A percentile compares a stretch with the other conserved stretches of the same genome.
These are phyloP conservation scores for Eutrigla gurnardus DNA, from an alignment of 2,797 vertebrate species.

Conservation along the genomic window DNA sequence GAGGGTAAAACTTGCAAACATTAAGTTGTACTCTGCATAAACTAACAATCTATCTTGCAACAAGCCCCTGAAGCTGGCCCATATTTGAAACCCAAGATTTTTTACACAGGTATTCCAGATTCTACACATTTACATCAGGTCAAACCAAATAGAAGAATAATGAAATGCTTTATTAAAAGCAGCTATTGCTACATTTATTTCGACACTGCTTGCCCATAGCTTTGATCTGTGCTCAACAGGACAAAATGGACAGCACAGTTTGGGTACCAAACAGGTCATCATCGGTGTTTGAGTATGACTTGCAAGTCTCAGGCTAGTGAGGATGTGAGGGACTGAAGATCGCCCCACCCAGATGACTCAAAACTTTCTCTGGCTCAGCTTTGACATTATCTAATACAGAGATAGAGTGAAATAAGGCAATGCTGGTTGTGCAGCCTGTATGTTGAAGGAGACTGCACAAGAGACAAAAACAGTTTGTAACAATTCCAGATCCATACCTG, in stretches of 20 bases:
- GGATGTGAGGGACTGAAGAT: background rate
- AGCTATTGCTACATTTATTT: slow-evolving; percentile 7
- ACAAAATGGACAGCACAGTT: slow-evolving; percentile 4
- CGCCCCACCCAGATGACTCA: slow-evolving; percentile 1
- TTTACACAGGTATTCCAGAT: background rate
- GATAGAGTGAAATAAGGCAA: slow-evolving; percentile 54
- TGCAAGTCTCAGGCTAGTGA: slow-evolving; percentile 9
- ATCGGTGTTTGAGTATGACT: background rate
- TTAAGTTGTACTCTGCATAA: background rate
- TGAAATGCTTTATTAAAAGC: slow-evolving; percentile 5
- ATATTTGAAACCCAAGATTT: slow-evolving; percentile 5
- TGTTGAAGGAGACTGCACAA: slow-evolving; percentile 9
- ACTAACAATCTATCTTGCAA: slow-evolving; percentile 1
- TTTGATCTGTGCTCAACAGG: slow-evolving; percentile 21
- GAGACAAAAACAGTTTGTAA: slow-evolving; percentile 24
- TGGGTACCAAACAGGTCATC: slow-evolving; percentile 5
- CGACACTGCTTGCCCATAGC: background rate
- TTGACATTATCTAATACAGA: slow-evolving; percentile 26
- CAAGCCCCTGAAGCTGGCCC: slow-evolving; percentile 6
- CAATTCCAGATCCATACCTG: slow-evolving; percentile 18
- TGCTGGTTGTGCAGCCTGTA: slow-evolving; percentile 46
- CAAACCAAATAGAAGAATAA: slow-evolving; percentile 25
- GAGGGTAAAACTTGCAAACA: background rate
- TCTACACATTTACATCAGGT: background rate
- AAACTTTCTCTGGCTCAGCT: slow-evolving; percentile 13